Evolutionary conservation across 1,140 invertebrate genomes (phyloP).

Genomic region (Theocolax elegans): DNA sequence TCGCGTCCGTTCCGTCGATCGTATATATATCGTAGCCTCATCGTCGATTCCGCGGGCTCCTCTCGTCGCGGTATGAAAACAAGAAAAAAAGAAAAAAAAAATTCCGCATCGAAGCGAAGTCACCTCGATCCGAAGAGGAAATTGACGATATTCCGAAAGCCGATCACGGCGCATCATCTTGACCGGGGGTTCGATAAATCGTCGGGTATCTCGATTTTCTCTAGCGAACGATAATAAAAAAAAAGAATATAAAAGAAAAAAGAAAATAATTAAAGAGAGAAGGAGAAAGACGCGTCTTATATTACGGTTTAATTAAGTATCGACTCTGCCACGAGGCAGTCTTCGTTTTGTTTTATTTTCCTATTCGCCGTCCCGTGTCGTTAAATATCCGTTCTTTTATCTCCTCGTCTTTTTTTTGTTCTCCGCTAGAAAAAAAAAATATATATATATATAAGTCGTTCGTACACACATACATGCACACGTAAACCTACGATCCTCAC

Average conservation of each 20-base stretch:
- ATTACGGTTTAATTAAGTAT: constrained; percentile 41
- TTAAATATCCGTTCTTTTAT: constrained; percentile 6
- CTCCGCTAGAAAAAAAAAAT: constrained; percentile 13
- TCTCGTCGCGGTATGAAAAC: too few species aligned
- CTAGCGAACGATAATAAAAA: not conserved
- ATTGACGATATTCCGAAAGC: constrained; percentile 15
- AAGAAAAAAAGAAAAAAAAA: constrained; percentile 8
- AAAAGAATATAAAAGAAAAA: not conserved
- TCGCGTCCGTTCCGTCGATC: not conserved
- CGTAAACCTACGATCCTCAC: constrained; percentile 27
- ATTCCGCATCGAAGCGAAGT: constrained; percentile 12
- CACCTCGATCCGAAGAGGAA: constrained; percentile 20
- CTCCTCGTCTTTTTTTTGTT: constrained; percentile 4
- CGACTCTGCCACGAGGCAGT: constrained; percentile 34
- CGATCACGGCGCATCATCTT: constrained; percentile 17
- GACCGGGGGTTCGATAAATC: constrained; percentile 16
- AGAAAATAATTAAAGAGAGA: constrained; percentile 1
- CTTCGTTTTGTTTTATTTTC: constrained; percentile 8
- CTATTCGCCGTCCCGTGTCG: not conserved
- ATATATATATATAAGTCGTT: not conserved
- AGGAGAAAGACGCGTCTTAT: not conserved
- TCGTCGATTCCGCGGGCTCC: too few species aligned
- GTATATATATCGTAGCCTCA: too few species aligned
- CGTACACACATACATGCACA: not conserved
- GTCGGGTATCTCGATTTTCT: constrained; percentile 13